phyloP scores from a whole-genome alignment of 2,797 vertebrate species.

The Centropyge bicolor region DNA sequence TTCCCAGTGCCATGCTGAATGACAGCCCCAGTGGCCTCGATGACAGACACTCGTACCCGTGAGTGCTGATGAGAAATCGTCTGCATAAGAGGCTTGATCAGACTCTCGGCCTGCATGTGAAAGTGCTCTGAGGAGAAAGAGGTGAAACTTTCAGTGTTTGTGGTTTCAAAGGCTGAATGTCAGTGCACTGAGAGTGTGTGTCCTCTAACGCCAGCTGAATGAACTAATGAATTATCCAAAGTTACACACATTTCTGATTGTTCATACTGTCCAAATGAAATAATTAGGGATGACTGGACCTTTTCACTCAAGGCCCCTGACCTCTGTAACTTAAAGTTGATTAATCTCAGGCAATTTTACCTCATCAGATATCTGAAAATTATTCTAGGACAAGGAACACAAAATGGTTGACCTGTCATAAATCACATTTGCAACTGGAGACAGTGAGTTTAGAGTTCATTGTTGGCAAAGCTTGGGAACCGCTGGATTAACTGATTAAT shows the following conservation, averaged over 20 bases:
- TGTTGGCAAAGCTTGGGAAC: not conserved
- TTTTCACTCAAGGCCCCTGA: not conserved
- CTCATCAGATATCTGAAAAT: too few species aligned
- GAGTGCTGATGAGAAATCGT: conserved; percentile 94
- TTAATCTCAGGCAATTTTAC: not conserved
- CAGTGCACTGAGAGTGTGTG: not conserved
- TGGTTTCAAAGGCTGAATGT: not conserved
- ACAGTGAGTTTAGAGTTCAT: not conserved
- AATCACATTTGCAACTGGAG: too few species aligned
- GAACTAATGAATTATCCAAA: not conserved
- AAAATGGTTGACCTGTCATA: too few species aligned
- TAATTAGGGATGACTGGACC: too few species aligned
- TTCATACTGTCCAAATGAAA: not conserved
- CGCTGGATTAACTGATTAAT: not conserved
- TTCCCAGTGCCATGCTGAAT: conserved; percentile 91
- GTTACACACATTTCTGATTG: not conserved
- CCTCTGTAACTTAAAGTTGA: not conserved
- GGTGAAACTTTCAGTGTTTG: conserved; percentile 4
- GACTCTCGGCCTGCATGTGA: conserved; percentile 93
- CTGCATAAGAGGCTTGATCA: conserved; percentile 93
- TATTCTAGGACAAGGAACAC: too few species aligned
- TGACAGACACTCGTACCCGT: conserved; percentile 91
- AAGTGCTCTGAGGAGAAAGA: conserved; percentile 89
- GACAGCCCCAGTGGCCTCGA: conserved; percentile 91
- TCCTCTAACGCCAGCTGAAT: not conserved